Conservation (phyloP, 92 coral and sea anemone genomes). For the Porites divaricata region DNA sequence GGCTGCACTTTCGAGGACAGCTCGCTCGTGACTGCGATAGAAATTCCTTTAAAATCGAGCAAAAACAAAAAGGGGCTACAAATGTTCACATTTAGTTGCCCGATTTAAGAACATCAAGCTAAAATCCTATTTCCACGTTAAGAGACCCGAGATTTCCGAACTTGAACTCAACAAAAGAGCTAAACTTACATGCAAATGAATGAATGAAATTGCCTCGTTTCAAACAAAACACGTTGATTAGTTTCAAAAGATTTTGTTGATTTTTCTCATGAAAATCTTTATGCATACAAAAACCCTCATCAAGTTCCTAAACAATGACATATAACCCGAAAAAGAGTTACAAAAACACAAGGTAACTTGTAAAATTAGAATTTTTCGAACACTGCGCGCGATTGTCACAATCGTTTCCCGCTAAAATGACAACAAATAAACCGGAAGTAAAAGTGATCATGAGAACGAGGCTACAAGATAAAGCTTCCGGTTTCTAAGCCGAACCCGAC, state of each 20-base stretch:
- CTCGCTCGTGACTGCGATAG: not conserved
- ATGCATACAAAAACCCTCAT: not conserved
- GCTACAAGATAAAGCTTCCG: slow-evolving; percentile 19
- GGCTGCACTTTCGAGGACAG: not conserved
- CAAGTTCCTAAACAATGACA: not conserved
- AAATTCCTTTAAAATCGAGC: slow-evolving; percentile 2
- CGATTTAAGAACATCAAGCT: not conserved
- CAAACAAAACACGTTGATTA: slow-evolving; percentile 84
- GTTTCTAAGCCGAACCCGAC: not conserved
- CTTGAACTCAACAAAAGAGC: slow-evolving; percentile 40
- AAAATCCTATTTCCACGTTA: not conserved
- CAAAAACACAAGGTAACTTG: not conserved
- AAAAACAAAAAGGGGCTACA: not conserved
- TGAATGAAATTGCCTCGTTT: slow-evolving; percentile 95
- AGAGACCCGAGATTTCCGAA: slow-evolving; percentile 24
- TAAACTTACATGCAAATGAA: slow-evolving; percentile 82
- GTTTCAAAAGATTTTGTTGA: slow-evolving; percentile 50
- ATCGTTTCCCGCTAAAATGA: slow-evolving; percentile 55
- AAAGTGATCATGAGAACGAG: slow-evolving; percentile 7
- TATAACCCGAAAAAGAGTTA: not conserved
- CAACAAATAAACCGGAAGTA: slow-evolving; percentile 51
- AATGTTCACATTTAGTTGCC: not conserved
- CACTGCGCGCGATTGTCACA: slow-evolving; percentile 14
- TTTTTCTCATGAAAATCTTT: slow-evolving; percentile 31
- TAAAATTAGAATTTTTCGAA: not conserved